Evolutionary conservation across 2,113 vertebrate genomes (phyloP).

Genomic region (Oreotragus oreotragus): DNA sequence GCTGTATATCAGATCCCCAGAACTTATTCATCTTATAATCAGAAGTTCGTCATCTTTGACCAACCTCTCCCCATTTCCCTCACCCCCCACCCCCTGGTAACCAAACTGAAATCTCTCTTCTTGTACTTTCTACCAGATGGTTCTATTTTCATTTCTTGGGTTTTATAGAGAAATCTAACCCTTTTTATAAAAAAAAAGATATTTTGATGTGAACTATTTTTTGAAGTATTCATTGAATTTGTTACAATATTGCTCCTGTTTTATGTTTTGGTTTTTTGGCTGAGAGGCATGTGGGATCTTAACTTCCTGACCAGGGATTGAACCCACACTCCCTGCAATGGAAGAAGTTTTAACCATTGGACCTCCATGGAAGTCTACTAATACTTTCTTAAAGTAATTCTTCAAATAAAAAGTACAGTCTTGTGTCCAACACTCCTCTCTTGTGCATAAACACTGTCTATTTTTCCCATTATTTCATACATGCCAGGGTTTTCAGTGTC

Average conservation of each 20-base stretch:
- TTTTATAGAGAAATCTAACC: not conserved
- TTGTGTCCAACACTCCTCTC: not conserved
- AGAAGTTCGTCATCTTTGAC: not conserved
- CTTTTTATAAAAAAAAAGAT: not conserved
- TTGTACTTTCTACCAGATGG: not conserved
- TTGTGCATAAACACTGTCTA: not conserved
- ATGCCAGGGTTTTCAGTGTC: not conserved
- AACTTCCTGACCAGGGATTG: not conserved
- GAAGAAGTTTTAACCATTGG: not conserved
- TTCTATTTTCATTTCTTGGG: not conserved
- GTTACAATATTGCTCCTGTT: not conserved
- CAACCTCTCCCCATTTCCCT: not conserved
- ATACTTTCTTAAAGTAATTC: not conserved
- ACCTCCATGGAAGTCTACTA: not conserved
- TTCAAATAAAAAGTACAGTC: not conserved
- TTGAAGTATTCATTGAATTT: not conserved
- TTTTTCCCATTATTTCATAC: not conserved
- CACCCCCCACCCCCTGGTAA: not conserved
- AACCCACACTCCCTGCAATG: not conserved
- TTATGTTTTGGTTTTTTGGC: not conserved
- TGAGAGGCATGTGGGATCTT: not conserved
- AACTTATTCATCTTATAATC: not conserved
- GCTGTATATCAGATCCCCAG: not conserved
- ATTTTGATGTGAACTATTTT: not conserved
- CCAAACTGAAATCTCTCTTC: conserved; percentile 1